phyloP scores from a whole-genome alignment of 2,888 invertebrate species.

The Artemia sinica region DNA sequence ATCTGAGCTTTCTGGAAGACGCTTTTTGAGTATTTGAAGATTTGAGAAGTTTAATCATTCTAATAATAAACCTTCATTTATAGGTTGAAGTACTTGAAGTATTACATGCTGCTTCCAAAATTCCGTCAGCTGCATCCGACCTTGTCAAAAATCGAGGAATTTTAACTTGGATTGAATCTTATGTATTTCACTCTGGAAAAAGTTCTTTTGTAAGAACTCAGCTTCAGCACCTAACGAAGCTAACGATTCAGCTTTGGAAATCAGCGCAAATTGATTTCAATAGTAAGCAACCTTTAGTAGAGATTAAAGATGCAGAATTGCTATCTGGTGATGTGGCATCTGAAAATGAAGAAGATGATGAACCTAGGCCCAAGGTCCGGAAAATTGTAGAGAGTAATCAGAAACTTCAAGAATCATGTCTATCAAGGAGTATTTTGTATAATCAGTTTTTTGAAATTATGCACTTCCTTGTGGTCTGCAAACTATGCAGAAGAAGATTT shows the following conservation, averaged over 20 bases:
- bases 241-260: background rate
- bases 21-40: too few species aligned
- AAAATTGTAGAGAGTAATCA: background rate
- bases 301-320: too few species aligned
- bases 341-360: background rate
- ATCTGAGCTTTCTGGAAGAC: too few species aligned
- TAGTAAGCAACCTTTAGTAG: too few species aligned
- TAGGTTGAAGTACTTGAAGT: constrained; percentile 1
- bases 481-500: constrained; percentile 1
- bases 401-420: too few species aligned
- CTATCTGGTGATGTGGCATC: too few species aligned
- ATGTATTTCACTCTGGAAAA: background rate
- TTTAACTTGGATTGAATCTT: constrained; percentile 5
- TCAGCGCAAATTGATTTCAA: background rate
- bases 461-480: background rate
- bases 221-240: background rate
- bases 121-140: background rate
- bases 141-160: background rate
- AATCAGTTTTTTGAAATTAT: background rate
- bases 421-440: too few species aligned
- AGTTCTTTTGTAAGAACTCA: background rate
- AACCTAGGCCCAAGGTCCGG: background rate
- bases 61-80: background rate
- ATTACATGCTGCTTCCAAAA: background rate
- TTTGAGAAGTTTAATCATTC: too few species aligned